phyloP scores from a whole-genome alignment of 2,113 vertebrate genomes.

The Uria lomvia region DNA sequence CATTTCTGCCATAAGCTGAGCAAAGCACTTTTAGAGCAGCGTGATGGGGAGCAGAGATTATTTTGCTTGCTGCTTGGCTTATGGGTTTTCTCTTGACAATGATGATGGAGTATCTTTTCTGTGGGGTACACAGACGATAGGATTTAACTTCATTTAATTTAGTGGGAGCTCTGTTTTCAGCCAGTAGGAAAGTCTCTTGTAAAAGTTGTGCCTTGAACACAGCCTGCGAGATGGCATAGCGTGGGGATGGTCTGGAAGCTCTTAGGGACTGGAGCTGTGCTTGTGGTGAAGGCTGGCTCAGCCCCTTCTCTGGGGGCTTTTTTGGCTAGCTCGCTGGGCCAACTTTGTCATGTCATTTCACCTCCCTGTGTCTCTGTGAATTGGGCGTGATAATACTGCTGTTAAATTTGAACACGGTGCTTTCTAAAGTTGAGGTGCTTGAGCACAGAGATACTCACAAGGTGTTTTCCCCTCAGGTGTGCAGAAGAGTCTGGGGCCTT shows the following conservation, averaged over 20 bases:
- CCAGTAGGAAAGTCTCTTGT: background rate
- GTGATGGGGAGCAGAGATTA: background rate
- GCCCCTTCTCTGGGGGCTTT: background rate
- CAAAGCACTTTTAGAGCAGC: background rate
- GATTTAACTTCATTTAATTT: background rate
- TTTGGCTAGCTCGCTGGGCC: background rate
- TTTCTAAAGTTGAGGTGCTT: background rate
- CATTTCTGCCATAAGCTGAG: background rate
- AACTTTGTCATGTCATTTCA: background rate
- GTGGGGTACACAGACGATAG: background rate
- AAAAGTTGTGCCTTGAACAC: background rate
- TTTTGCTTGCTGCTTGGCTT: background rate
- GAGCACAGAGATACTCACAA: background rate
- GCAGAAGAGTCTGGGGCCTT: background rate
- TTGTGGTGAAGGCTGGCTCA: background rate
- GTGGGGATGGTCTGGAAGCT: background rate
- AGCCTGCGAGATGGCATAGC: background rate
- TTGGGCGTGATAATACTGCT: background rate
- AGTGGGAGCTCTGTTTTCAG: background rate
- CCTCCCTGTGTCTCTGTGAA: accelerated
- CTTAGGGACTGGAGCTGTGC: background rate
- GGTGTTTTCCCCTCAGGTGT: background rate
- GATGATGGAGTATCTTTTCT: background rate
- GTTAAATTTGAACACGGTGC: accelerated
- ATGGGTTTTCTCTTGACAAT: background rate